A percentile compares a stretch with the other conserved stretches of the same genome.
Conservation (phyloP, 2,797 vertebrate species). For the Coregonus sp. region DNA sequence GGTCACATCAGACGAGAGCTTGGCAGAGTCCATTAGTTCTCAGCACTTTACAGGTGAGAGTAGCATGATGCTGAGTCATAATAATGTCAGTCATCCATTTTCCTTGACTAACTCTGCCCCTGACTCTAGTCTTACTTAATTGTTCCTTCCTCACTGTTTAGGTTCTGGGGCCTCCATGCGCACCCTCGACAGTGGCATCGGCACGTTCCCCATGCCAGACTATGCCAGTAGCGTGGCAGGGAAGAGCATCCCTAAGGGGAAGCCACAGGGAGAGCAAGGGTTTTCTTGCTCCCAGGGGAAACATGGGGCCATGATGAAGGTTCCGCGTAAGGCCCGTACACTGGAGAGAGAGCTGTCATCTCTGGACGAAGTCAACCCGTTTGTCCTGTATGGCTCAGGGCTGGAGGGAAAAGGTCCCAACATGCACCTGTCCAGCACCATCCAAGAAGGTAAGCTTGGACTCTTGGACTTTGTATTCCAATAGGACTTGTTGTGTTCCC, state of each 20-base stretch:
- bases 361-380: constrained; percentile 71
- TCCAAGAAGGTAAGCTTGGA: constrained; percentile 66
- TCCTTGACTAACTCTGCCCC: background rate
- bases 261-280: constrained; percentile 73
- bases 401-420: constrained; percentile 57
- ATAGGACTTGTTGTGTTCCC: background rate
- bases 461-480: background rate
- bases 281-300: constrained; percentile 61
- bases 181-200: constrained; percentile 86
- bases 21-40: constrained; percentile 69
- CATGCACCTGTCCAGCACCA: constrained; percentile 54
- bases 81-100: background rate
- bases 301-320: constrained; percentile 42
- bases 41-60: constrained; percentile 75
- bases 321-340: constrained; percentile 76
- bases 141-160: constrained; percentile 40
- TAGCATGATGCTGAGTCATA: background rate
- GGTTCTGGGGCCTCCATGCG: constrained; percentile 82
- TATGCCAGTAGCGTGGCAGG: constrained; percentile 75
- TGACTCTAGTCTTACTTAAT: background rate
- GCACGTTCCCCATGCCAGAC: constrained; percentile 84
- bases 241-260: constrained; percentile 80
- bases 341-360: constrained; percentile 83
- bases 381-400: constrained; percentile 60
- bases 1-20: constrained; percentile 68